Base-by-base conservation (phyloP, 2,113 vertebrate genomes). In the Caretta caretta region DNA sequence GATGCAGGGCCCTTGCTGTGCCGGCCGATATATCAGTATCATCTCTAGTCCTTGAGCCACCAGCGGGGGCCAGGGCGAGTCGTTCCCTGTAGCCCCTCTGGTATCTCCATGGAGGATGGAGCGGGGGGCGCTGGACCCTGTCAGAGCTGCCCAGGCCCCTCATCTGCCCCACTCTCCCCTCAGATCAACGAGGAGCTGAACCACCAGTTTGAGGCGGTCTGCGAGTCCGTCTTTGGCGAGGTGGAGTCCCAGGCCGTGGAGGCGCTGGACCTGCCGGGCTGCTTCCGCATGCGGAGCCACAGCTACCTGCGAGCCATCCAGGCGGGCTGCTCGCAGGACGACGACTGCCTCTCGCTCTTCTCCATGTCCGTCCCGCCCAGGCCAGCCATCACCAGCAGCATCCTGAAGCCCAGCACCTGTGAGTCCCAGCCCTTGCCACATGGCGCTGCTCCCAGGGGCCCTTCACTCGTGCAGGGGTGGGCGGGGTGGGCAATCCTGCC, bases 281-380 rank as follows among this genome's bases (percentile, higher is more conserved):
- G 99, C 97, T 99, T 99, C 98, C 99, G 99, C 94, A 99, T 99
- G 96, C 98, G 99, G 97, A 99, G 99, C 98, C 99, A 99, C 98
- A 99, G 99, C 98, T 99, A 99, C 97, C 99, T 99, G 92, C 99
- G 99, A 35, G 99, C 99, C 98, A 99, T 99, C 98, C 99, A 99
- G 98, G 99, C 99, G 0, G 99, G 99, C 97, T 99, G 99, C 97
- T 99, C 99, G 97, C 99, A 99, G 98, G 99, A 99, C 2, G 99
- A 99, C 1, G 99, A 99, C 98, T 99, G 99, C 98, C 99, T 99
- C 96, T 99, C 99, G 2, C 99, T 99, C 97, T 99, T 99, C 97
- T 99, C 99, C 96, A 98, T 99, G 98, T 98, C 99, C 4, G 98
- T 98, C 89, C 99, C 99, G 10, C 97, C 99, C 38, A 99, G 99